Conservation (phyloP, 2,888 invertebrate genomes). For the Hyles lineata region DNA sequence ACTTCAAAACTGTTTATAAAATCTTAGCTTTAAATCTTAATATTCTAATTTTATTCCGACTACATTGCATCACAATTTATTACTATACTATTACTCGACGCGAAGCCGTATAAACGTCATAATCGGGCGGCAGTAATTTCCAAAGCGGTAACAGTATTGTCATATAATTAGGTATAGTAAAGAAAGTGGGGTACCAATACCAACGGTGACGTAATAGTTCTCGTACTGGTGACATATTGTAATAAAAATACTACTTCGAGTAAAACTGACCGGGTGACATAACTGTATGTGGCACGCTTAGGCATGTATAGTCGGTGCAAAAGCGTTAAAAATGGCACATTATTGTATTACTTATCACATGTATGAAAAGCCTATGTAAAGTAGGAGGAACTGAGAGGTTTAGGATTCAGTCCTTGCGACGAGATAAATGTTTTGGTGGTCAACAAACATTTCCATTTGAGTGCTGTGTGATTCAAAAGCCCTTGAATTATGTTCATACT, state of each 20-base stretch:
- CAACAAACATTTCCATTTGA: too few species aligned
- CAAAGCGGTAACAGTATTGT: constrained; percentile 47
- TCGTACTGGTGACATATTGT: constrained; percentile 62
- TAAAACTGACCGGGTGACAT: constrained; percentile 38
- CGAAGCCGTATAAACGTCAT: neutral
- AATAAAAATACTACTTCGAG: constrained; percentile 40
- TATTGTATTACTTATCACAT: neutral
- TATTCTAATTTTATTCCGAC: neutral
- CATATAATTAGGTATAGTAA: constrained; percentile 56
- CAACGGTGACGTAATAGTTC: constrained; percentile 52
- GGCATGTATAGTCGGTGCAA: constrained; percentile 28
- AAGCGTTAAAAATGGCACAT: neutral
- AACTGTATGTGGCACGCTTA: constrained; percentile 32
- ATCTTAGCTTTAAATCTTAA: neutral
- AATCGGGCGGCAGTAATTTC: constrained; percentile 13
- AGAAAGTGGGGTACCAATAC: constrained; percentile 59
- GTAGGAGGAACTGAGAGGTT: too few species aligned
- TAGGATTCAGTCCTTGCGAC: too few species aligned
- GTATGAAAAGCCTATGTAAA: too few species aligned
- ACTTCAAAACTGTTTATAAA: neutral
- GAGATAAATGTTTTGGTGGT: too few species aligned
- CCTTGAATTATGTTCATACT: too few species aligned
- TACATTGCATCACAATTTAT: neutral
- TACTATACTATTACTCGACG: neutral
- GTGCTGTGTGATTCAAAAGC: too few species aligned